phyloP scores from a whole-genome alignment of 2,888 invertebrate genomes.

The Laspeyria flexula region DNA sequence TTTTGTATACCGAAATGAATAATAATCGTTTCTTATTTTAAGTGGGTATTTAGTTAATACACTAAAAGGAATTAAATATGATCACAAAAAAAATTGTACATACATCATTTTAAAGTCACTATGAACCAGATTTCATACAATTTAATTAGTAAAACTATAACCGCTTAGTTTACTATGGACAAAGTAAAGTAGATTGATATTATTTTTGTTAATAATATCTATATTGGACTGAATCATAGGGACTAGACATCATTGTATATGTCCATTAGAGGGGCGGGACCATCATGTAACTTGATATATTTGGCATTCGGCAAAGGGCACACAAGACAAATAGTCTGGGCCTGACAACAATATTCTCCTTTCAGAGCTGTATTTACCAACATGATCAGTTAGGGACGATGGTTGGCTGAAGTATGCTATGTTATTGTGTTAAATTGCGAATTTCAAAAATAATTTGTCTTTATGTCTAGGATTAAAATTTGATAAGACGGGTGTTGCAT shows the following conservation, averaged over 20 bases:
- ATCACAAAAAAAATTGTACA: no score
- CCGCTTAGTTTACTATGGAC: not conserved
- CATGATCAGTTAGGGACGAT: not conserved
- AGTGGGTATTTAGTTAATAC: no score
- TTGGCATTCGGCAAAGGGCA: slow-evolving; percentile 11
- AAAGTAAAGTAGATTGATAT: slow-evolving; percentile 6
- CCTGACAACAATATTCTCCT: slow-evolving; percentile 4
- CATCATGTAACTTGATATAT: slow-evolving; percentile 17
- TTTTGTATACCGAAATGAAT: no score
- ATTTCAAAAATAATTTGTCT: no score
- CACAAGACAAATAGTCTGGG: slow-evolving; percentile 8
- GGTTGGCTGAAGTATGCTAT: no score
- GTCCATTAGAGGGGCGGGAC: slow-evolving; percentile 8
- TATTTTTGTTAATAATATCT: slow-evolving; percentile 4
- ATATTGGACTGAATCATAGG: slow-evolving; percentile 7
- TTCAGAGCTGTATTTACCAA: slow-evolving; percentile 1
- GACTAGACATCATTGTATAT: slow-evolving; percentile 1
- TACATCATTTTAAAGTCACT: no score
- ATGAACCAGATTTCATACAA: no score
- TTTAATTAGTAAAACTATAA: not conserved
- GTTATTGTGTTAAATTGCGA: no score
- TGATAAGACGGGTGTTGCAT: no score
- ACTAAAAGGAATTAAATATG: no score
- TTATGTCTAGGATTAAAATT: no score
- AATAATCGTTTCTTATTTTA: no score